Evolutionary conservation across 2,797 vertebrate genomes (phyloP), one percentile per base, ranked within the genome.

Genomic region (Tangara arthus): DNA sequence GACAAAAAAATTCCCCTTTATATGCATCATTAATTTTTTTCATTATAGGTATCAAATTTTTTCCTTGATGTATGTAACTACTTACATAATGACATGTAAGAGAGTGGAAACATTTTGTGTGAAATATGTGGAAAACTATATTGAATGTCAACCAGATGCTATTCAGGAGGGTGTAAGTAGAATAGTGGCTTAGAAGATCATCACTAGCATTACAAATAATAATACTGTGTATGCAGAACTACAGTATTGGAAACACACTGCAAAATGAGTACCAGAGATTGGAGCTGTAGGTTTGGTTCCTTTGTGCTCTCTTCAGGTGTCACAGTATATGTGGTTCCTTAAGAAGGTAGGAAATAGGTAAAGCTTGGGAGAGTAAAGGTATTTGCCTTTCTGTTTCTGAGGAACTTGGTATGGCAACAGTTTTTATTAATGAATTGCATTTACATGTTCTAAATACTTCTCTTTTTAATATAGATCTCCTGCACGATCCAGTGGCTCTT

Each of bases 381-480:
- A 17, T 7, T 56, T 72, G 8, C 12, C 28, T 47, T 76, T 17
- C 8, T 60, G 6, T 68, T 89, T n/a, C 30, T 89, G 52, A 85
- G 41, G 21, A 84, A 28, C 37, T 68, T 50, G 7, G 8, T 85
- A 49, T 50, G n/a, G 11, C 39, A 75, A 30, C 23, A 52, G 3
- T 34, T 82, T 75, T 87, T 50, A 24, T 50, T 77, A 46, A 37
- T 7, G 10, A 34, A 42, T 69, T 91, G 19, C 15, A 71, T 69
- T 85, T 73, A 28, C 13, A 2, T 61, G 11, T 41, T 63, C 18
- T 90, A 47, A 75, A 55, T 80, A 35, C 10, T 72, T 87, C 11
- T 87, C 37, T 88, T 90, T 93, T 91, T 56, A 15, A 76, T 77
- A 6, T 41, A 98, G 98, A 49, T 97, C 99, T 97, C 99, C 99